Percentiles rank a stretch among this genome's conserved stretches.
phyloP scores from a whole-genome alignment of 2,888 invertebrate genomes.

The Drosophila mayaguana region DNA sequence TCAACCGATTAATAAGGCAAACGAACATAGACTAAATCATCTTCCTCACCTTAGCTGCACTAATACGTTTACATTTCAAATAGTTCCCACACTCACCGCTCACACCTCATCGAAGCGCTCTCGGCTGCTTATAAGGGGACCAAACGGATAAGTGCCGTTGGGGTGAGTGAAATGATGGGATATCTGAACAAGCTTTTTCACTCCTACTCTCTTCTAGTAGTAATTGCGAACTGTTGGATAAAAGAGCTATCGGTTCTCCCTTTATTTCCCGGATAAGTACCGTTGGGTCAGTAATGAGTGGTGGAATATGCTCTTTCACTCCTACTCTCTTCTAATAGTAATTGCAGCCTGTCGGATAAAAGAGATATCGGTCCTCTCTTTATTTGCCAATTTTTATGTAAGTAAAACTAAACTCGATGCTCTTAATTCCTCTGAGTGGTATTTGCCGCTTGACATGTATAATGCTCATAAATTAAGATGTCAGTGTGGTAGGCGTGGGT shows the following conservation, averaged over 20 bases:
- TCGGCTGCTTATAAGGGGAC: too few relatives aligned
- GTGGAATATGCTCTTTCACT: background rate
- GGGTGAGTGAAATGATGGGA: background rate
- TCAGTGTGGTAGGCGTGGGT: background rate
- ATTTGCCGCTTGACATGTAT: background rate
- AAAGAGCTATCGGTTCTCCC: background rate
- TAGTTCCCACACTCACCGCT: background rate
- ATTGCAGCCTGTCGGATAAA: background rate
- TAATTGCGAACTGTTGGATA: background rate
- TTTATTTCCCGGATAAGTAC: background rate
- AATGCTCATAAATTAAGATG: background rate
- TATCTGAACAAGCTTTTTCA: background rate
- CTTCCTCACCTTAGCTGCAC: background rate
- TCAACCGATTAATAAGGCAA: background rate
- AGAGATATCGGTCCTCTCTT: background rate
- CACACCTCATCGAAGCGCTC: background rate
- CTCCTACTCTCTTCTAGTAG: background rate
- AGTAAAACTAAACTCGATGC: background rate
- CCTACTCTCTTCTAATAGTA: background rate
- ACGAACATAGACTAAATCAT: slow-evolving; percentile 3
- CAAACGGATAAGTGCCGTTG: background rate
- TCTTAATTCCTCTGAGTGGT: background rate
- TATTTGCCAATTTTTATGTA: background rate
- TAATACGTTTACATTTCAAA: background rate
- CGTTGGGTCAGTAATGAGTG: too few relatives aligned